Evolutionary conservation across 2,888 invertebrate genomes (phyloP).

Genomic region (Entomobrya multifasciata): DNA sequence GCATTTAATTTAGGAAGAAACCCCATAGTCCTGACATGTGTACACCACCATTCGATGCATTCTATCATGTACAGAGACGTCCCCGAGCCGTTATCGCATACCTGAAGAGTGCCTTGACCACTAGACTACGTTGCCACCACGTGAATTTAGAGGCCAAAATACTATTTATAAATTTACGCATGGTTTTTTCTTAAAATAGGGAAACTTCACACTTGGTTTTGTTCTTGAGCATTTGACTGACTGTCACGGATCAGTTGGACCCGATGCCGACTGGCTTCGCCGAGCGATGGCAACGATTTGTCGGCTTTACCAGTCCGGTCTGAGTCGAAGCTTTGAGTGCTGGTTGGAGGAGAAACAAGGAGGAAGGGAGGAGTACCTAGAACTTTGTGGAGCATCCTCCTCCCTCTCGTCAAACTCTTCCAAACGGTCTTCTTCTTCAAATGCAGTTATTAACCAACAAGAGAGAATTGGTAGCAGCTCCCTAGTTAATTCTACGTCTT

Average conservation of each 20-base stretch:
- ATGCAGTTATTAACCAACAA: too few relatives aligned
- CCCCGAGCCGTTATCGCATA: too few relatives aligned
- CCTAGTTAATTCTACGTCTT: too few relatives aligned
- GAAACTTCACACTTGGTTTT: conserved; percentile 77
- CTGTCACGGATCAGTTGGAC: conserved; percentile 42
- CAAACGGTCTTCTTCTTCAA: not conserved
- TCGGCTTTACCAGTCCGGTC: conserved; percentile 66
- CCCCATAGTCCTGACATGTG: too few relatives aligned
- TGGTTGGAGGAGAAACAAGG: conserved; percentile 61
- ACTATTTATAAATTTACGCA: not conserved
- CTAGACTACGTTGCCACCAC: not conserved
- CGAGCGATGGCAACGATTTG: conserved; percentile 70
- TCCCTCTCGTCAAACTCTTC: not conserved
- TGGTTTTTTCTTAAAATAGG: conserved; percentile 37
- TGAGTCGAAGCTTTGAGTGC: conserved; percentile 69
- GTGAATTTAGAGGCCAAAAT: not conserved
- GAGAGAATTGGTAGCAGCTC: not conserved
- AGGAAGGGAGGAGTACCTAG: conserved; percentile 64
- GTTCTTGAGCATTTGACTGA: conserved; percentile 76
- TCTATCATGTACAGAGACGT: too few relatives aligned
- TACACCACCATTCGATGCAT: too few relatives aligned
- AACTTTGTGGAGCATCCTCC: conserved; percentile 57
- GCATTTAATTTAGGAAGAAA: too few relatives aligned
- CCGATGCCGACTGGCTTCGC: conserved; percentile 71
- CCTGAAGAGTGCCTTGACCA: too few relatives aligned